Evolutionary conservation across 2,113 vertebrate genomes (phyloP).

Genomic region (Ariopsis seemanni): DNA sequence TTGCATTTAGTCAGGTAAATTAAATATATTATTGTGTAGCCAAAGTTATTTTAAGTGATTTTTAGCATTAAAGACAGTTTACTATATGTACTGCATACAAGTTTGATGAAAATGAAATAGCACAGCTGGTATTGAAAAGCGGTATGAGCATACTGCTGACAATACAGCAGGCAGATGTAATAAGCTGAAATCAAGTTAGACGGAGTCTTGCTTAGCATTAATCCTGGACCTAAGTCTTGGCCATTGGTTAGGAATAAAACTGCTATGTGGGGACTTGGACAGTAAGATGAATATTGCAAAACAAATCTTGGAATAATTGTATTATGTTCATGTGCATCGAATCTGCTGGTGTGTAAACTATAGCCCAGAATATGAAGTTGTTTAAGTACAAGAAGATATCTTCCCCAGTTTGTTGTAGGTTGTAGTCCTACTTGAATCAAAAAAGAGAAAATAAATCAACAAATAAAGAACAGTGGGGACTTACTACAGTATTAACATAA

Average conservation of each 20-base stretch:
- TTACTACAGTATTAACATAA: too few relatives aligned
- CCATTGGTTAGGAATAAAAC: conserved; percentile 37
- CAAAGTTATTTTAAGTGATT: conserved; percentile 25
- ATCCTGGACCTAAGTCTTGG: conserved; percentile 24
- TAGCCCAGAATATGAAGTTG: not conserved
- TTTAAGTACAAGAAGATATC: not conserved
- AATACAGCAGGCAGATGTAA: conserved; percentile 31
- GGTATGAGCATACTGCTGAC: conserved; percentile 25
- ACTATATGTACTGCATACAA: conserved; percentile 10
- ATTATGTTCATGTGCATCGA: conserved; percentile 18
- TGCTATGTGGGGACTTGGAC: conserved; percentile 41
- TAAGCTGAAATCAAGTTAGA: conserved; percentile 40
- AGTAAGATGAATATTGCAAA: conserved; percentile 46
- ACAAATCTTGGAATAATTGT: conserved; percentile 43
- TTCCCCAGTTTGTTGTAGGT: not conserved
- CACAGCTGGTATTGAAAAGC: conserved; percentile 23
- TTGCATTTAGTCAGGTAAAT: conserved; percentile 24
- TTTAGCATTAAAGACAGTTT: conserved; percentile 25
- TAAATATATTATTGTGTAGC: conserved; percentile 31
- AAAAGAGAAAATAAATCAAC: not conserved
- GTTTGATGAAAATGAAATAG: conserved; percentile 38
- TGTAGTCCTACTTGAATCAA: not conserved
- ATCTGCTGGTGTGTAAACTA: conserved; percentile 2
- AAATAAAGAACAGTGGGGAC: not conserved
- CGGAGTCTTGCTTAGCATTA: conserved; percentile 37